These are phyloP conservation scores for Urosaurus nigricauda DNA, from an alignment of 2,797 vertebrate species.

Conservation along the genomic window DNA sequence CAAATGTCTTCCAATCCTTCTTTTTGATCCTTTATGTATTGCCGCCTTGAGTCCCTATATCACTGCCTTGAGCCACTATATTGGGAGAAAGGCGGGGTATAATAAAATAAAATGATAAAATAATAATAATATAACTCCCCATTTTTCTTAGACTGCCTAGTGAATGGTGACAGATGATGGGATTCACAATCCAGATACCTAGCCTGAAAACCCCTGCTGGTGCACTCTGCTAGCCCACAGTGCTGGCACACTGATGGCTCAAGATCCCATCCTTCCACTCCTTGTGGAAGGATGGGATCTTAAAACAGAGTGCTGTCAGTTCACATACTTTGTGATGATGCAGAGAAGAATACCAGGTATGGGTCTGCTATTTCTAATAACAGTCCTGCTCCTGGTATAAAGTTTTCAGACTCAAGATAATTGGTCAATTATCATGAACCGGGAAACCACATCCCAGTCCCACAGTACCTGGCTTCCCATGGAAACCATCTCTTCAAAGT, in stretches of 20 bases:
- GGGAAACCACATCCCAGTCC: conserved; percentile 36
- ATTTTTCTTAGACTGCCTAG: not conserved
- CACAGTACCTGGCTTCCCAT: not conserved
- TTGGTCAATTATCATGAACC: conserved; percentile 28
- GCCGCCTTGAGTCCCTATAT: too few relatives aligned
- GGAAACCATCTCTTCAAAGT: conserved; percentile 54
- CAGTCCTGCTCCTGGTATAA: not conserved
- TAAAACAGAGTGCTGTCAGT: not conserved
- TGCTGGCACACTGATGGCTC: too few relatives aligned
- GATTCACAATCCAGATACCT: not conserved
- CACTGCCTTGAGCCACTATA: too few relatives aligned
- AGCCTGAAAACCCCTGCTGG: too few relatives aligned
- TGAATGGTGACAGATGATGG: not conserved
- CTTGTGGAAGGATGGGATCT: not conserved
- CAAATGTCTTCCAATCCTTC: too few relatives aligned
- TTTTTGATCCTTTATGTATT: too few relatives aligned
- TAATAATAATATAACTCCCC: too few relatives aligned
- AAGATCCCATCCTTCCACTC: not conserved
- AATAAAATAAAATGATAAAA: too few relatives aligned
- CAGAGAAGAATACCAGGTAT: not conserved
- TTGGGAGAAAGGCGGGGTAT: too few relatives aligned
- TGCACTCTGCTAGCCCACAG: not conserved
- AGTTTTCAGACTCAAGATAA: conserved; percentile 33
- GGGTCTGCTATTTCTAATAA: not conserved
- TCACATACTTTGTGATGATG: not conserved